Evolutionary conservation across 2,113 vertebrate species (phyloP), one percentile per base, ranked within the genome.

Genomic region (Riparia riparia): DNA sequence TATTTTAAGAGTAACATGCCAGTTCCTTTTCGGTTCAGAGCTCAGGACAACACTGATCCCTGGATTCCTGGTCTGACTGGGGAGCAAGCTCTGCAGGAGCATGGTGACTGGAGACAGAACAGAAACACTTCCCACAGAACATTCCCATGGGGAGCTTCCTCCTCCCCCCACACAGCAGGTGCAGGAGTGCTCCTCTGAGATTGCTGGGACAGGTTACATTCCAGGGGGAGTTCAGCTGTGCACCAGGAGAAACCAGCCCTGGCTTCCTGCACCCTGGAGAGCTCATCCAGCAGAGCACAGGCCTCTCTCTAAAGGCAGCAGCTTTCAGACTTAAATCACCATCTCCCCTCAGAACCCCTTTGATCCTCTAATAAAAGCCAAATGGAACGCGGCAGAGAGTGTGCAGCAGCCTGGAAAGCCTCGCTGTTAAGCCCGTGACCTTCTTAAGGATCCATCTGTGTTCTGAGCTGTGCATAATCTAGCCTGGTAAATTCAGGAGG

Each of bases 291-390:
- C 63, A 77, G 39, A 58, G 71, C 54, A 63, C 18, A 51, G 68
- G 17, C 53, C 31, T 81, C 49, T 53, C 66, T 80, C 56, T 56
- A 66, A 95, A 82, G 12, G 45, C 68, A 83, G 28, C 64, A 78
- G 91, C 84, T 93, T 86, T 87, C 73, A 94, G 72, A 81, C 28
- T 71, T 91, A 22, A 87, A 66, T 80, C 81, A 94, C 31, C 63
- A 70, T 73, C 85, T 65, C 80, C 66, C 82, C 57, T 47, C 42
- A 17, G 73, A 91, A 85, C 21, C 24, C 64, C 94, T 97, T 90
- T 96, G 94, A 94, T 94, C 82, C 78, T 61, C 73, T 88, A 91
- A 93, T 47, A 86, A 86, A 93, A 91, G 70, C 91, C 91, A 95
- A 96, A 96, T 69, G 73, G 61, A 49, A 89, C 5, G 24, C 0